Evolutionary conservation across 2,888 invertebrate genomes (phyloP), one percentile per base, ranked within the genome.

Genomic region (Marasmarcha lunaedactyla): DNA sequence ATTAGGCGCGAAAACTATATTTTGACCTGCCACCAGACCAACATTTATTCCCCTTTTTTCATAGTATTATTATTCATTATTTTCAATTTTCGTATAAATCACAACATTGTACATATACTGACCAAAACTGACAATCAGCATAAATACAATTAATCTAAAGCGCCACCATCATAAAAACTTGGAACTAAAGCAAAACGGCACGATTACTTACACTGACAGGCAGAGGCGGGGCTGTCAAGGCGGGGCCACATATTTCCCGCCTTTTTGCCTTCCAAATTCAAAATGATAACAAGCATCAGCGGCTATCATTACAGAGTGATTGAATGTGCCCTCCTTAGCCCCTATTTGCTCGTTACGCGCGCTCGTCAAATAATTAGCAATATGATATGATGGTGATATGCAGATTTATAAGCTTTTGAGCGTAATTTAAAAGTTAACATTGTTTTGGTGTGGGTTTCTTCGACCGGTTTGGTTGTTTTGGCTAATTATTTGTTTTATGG

Each of bases 91-190:
- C n/a, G n/a, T n/a, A n/a, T n/a, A n/a, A n/a, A n/a, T n/a, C n/a
- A n/a, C n/a, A n/a, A n/a, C n/a, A n/a, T n/a, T n/a, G n/a, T n/a
- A n/a, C n/a, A n/a, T n/a, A n/a, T n/a, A n/a, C n/a, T n/a, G n/a
- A n/a, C n/a, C n/a, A n/a, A n/a, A n/a, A n/a, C n/a, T n/a, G n/a
- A n/a, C n/a, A n/a, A 20, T 20, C 20, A 20, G 20, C 20, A 20
- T 20, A 20, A 20, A 20, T 7, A 20, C 3, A 5, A 7, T 20
- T 7, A 20, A 20, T 5, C 10, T 2, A 4, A 7, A 30, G 15
- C 13, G 25, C 14, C 34, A 14, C 25, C n/a, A 35, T 35, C 15
- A 14, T 14, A 35, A 14, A 26, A 39, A 35, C n/a, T 26, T 33
- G 15, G 13, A 15, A n/a, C n/a, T 15, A 38, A 33, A 5, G n/a